Percentiles rank a stretch among this genome's conserved stretches.
These are phyloP conservation scores for Hyaena hyaena DNA, from an alignment of 2,113 vertebrate species.

Conservation along the genomic window DNA sequence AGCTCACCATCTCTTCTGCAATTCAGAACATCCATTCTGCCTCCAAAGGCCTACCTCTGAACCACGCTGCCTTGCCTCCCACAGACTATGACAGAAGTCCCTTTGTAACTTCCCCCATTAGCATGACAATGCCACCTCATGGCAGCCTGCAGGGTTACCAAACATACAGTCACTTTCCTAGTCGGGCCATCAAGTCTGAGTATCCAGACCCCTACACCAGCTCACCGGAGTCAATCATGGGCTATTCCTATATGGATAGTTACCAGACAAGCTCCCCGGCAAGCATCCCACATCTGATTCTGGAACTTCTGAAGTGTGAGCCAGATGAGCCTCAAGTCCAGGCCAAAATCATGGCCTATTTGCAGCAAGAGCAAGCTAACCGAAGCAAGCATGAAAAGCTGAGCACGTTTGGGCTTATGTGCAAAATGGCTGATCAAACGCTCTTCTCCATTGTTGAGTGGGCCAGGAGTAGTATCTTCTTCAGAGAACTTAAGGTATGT, in stretches of 20 bases:
- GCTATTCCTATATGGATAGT: conserved; percentile 95
- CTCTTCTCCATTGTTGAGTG: conserved; percentile 99
- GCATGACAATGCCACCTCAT: conserved; percentile 98
- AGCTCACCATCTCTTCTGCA: conserved; percentile 97
- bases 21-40: conserved; percentile 98
- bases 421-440: conserved; percentile 99
- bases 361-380: conserved; percentile 98
- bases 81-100: conserved; percentile 98
- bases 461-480: conserved; percentile 99
- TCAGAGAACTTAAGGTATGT: conserved; percentile 98
- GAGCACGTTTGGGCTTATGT: conserved; percentile 98
- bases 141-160: conserved; percentile 97
- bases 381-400: conserved; percentile 97
- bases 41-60: conserved; percentile 98
- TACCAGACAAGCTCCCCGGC: conserved; percentile 95
- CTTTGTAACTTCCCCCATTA: conserved; percentile 97
- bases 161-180: conserved; percentile 96
- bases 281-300: conserved; percentile 95
- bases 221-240: conserved; percentile 98
- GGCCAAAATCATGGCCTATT: conserved; percentile 95
- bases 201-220: conserved; percentile 98
- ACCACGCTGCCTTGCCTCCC: conserved; percentile 96
- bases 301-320: conserved; percentile 98
- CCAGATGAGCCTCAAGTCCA: conserved; percentile 97
- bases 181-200: conserved; percentile 98